Base-by-base conservation (phyloP, 2,113 vertebrate species). In the Plestiodon gilberti region DNA sequence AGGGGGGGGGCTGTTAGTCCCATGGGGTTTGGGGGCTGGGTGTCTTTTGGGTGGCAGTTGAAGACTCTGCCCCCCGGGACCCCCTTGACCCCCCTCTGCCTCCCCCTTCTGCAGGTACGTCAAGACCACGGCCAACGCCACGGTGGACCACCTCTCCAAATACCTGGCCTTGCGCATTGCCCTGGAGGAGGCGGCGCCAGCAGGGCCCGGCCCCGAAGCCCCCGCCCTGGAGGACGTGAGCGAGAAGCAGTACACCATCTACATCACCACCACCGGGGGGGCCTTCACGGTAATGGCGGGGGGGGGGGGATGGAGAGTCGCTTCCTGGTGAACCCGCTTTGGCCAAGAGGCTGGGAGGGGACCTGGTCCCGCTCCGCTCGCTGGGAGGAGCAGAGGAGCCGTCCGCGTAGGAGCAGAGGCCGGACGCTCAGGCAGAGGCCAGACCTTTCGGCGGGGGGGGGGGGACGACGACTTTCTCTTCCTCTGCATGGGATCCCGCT, bases 231-330 rank as follows among this genome's bases (percentile, higher is more conserved):
- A 81, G 79, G 95, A 78, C 88, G 93, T 91, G 94, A 98, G 97
- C 6, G 98, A 98, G 95, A 98, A 98, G 94, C 97, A 98, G 91
- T 98, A 98, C 90, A 98, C 98, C 88, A 98, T 98, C 95, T 98
- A 98, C 94, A 98, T 98, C 61, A 94, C 96, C 40, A 97, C 97
- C 0, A 85, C 97, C 3, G 97, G 96, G 1, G 97, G 97, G 20
- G 97, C 97, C 70, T 98, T 98, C 95, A 97, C 98, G 80, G 98
- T 98, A 93, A 96, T 97, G 80, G 4, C 3, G 1, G 18, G 1
- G 3, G 28, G 78, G 9, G 38, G 6, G 5, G 30, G 11, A 4
- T 2, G 75, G 75, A 43, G n/a, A 7, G 4, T 1, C 4, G n/a
- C 3, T 2, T 10, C 2, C 11, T 43, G 23, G 3, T 1, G 23